Conservation (phyloP, 1,140 invertebrate species). For the Eufriesea mexicana region DNA sequence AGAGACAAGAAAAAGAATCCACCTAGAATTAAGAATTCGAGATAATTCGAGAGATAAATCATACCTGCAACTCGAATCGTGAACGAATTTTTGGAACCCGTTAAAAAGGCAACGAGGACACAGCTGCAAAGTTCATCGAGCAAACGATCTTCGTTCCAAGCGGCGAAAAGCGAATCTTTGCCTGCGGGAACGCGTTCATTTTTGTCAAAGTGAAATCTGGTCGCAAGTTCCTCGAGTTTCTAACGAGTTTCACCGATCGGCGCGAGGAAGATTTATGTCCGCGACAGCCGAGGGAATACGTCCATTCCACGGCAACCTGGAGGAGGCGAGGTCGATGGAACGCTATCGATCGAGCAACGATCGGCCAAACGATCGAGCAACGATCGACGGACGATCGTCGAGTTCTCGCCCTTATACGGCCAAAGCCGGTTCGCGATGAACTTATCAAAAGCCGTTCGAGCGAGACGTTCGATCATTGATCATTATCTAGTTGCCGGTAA, state of each 20-base stretch:
- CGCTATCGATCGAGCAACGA: slow-evolving; percentile 40
- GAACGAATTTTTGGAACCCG: too few relatives aligned
- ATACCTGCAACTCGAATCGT: too few relatives aligned
- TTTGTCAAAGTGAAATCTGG: slow-evolving; percentile 20
- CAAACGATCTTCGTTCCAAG: too few relatives aligned
- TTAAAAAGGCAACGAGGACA: too few relatives aligned
- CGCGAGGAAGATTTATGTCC: slow-evolving; percentile 53
- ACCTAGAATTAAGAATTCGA: too few relatives aligned
- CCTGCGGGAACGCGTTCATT: neutral
- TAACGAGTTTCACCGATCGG: slow-evolving; percentile 57
- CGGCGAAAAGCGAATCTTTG: neutral
- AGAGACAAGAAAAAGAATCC: too few relatives aligned
- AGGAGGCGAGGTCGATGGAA: neutral
- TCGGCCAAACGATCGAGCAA: slow-evolving; percentile 27
- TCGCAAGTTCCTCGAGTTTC: slow-evolving; percentile 40
- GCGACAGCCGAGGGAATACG: slow-evolving; percentile 22
- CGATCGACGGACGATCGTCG: slow-evolving; percentile 20
- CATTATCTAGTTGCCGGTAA: slow-evolving; percentile 63
- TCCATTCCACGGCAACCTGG: neutral
- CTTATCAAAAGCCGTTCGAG: slow-evolving; percentile 65
- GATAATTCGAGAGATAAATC: too few relatives aligned
- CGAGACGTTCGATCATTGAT: slow-evolving; percentile 62
- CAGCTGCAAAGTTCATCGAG: too few relatives aligned
- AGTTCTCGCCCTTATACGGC: neutral
- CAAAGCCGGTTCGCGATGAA: slow-evolving; percentile 61